phyloP scores from a whole-genome alignment of 2,888 invertebrate species.

The Barypeithes pellucidus region DNA sequence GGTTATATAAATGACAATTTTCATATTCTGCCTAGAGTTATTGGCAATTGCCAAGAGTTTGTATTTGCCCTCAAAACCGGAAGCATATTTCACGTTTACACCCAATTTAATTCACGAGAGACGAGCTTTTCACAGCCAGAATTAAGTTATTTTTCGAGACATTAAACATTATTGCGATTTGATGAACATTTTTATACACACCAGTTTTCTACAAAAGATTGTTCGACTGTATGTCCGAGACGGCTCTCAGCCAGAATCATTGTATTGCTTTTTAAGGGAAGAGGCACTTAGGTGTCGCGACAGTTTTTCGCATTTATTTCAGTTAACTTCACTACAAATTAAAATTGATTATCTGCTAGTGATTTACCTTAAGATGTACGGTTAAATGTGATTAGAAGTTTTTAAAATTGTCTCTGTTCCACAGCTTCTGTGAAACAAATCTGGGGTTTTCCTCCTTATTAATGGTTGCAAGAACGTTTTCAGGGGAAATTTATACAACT shows the following conservation, averaged over 20 bases:
- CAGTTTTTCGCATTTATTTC: no score
- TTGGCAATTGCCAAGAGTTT: slow-evolving; percentile 2
- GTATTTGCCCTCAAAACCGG: not conserved
- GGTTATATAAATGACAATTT: not conserved
- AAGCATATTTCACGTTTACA: slow-evolving; percentile 20
- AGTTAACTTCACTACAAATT: no score
- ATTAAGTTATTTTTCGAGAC: slow-evolving; percentile 33
- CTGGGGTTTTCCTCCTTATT: no score
- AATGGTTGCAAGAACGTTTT: no score
- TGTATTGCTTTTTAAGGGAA: not conserved
- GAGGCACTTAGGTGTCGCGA: no score
- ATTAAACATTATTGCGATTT: slow-evolving; percentile 33
- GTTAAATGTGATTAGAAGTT: no score
- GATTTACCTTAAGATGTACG: no score
- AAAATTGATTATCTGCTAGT: no score
- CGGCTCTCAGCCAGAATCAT: not conserved
- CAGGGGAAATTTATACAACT: no score
- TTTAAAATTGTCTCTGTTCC: no score
- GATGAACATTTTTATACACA: slow-evolving; percentile 36
- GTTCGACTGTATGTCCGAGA: not conserved
- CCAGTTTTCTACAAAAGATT: not conserved
- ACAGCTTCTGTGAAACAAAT: no score
- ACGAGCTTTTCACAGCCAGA: slow-evolving; percentile 24
- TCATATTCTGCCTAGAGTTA: not conserved
- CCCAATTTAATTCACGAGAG: slow-evolving; percentile 32